Evolutionary conservation across 2,888 invertebrate species (phyloP).

Genomic region (Aporophyla nigra): DNA sequence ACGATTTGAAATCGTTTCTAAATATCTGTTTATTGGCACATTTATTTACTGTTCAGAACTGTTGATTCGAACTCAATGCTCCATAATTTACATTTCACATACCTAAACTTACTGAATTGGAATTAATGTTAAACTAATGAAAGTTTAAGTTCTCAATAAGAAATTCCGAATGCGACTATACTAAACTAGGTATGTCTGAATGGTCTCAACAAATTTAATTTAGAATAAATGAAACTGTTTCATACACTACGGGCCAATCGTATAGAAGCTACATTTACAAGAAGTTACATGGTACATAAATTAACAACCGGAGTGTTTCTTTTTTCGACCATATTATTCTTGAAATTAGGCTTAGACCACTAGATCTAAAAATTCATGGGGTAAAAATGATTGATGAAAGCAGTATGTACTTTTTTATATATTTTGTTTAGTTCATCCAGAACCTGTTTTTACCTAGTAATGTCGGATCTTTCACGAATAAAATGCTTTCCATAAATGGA

Average conservation of each 20-base stretch:
- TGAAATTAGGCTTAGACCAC: background rate
- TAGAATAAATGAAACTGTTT: background rate
- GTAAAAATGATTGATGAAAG: background rate
- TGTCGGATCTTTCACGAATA: background rate
- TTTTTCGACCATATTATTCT: background rate
- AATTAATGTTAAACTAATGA: conserved; percentile 30
- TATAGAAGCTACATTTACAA: conserved; percentile 25
- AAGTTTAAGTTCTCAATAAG: conserved; percentile 42
- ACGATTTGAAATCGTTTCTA: background rate
- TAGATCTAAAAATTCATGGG: background rate
- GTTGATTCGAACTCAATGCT: conserved; percentile 11
- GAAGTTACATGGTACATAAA: too few relatives aligned
- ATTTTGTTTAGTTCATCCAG: background rate
- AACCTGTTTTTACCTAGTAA: background rate
- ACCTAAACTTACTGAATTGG: conserved; percentile 11
- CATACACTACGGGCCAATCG: background rate
- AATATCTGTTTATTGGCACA: background rate
- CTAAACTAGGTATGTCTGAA: conserved; percentile 18
- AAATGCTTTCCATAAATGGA: background rate
- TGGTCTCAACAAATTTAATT: conserved; percentile 35
- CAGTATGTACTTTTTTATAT: background rate
- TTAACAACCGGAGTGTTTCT: background rate
- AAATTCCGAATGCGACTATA: conserved; percentile 30
- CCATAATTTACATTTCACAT: background rate
- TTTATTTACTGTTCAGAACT: conserved; percentile 8